Percentiles rank a stretch among this genome's conserved stretches.
phyloP scores from a whole-genome alignment of 2,797 vertebrate genomes.

The Telmatherina bonti region DNA sequence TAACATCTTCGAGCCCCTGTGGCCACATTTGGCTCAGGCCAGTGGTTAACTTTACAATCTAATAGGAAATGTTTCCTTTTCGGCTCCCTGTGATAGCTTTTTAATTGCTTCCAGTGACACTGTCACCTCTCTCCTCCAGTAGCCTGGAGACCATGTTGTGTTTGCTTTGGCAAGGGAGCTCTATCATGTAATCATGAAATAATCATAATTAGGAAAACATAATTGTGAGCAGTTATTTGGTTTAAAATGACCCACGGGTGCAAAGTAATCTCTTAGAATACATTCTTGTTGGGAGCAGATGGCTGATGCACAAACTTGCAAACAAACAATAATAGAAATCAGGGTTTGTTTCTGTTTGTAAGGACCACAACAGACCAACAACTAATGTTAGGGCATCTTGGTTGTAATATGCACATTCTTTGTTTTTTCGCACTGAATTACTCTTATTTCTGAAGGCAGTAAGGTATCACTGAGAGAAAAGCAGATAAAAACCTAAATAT shows the following conservation, averaged over 20 bases:
- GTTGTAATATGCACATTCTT: slow-evolving; percentile 18
- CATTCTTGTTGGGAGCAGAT: slow-evolving; percentile 48
- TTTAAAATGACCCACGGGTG: slow-evolving; percentile 66
- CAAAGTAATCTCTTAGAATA: slow-evolving; percentile 62
- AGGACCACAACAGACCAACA: slow-evolving; percentile 24
- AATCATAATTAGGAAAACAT: slow-evolving; percentile 76
- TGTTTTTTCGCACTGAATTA: slow-evolving; percentile 32
- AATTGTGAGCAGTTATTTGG: slow-evolving; percentile 72
- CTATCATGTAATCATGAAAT: slow-evolving; percentile 72
- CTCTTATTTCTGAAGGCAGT: slow-evolving; percentile 7
- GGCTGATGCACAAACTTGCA: slow-evolving; percentile 33
- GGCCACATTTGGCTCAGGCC: slow-evolving; percentile 56
- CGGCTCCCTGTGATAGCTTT: slow-evolving; percentile 66
- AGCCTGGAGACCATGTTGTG: slow-evolving; percentile 54
- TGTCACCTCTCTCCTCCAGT: slow-evolving; percentile 60
- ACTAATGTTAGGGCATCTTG: slow-evolving; percentile 33
- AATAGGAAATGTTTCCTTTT: slow-evolving; percentile 71
- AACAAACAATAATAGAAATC: slow-evolving; percentile 53
- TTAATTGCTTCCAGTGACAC: slow-evolving; percentile 79
- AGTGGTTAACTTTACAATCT: slow-evolving; percentile 68
- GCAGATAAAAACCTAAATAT: neutral
- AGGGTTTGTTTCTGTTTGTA: slow-evolving; percentile 36
- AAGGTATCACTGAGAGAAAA: neutral
- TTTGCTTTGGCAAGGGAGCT: slow-evolving; percentile 33
- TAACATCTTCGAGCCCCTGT: slow-evolving; percentile 53